These are phyloP conservation scores for Penaeus monodon DNA, from an alignment of 2,888 invertebrate species.

Conservation along the genomic window DNA sequence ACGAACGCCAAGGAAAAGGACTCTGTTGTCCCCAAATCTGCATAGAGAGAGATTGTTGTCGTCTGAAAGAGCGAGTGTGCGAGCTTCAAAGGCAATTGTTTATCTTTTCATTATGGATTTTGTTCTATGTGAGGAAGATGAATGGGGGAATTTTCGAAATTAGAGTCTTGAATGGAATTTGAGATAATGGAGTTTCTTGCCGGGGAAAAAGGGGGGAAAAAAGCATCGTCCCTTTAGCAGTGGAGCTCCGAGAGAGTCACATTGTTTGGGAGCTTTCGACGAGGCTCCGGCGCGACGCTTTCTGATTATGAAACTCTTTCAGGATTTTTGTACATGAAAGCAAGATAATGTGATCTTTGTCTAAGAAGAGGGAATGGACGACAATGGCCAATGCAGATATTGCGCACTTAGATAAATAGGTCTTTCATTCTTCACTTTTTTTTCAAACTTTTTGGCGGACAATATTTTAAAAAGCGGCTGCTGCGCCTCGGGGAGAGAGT, in stretches of 20 bases:
- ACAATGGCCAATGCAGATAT: conserved; percentile 58
- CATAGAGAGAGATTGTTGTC: conserved; percentile 53
- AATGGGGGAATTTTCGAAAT: conserved; percentile 59
- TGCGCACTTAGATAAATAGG: conserved; percentile 57
- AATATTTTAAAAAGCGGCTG: conserved; percentile 48
- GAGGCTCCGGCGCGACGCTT: conserved; percentile 47
- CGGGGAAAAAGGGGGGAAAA: conserved; percentile 22
- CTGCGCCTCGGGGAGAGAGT: not conserved
- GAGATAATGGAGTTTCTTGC: conserved; percentile 60
- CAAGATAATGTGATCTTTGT: conserved; percentile 58
- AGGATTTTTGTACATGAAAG: conserved; percentile 40
- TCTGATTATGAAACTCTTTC: conserved; percentile 50
- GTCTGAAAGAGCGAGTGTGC: conserved; percentile 55
- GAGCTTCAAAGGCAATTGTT: conserved; percentile 60
- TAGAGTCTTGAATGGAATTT: conserved; percentile 60
- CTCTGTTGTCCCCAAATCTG: conserved; percentile 31
- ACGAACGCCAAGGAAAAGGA: conserved; percentile 20
- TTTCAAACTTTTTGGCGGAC: conserved; percentile 39
- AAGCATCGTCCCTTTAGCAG: conserved; percentile 46
- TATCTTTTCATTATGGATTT: conserved; percentile 59
- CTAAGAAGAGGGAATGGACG: conserved; percentile 41
- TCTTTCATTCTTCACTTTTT: conserved; percentile 42
- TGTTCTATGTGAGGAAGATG: conserved; percentile 60
- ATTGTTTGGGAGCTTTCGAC: conserved; percentile 42
- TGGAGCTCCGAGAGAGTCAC: conserved; percentile 49